phyloP scores from a whole-genome alignment of 2,888 invertebrate species.

The Plebejus melissa region DNA sequence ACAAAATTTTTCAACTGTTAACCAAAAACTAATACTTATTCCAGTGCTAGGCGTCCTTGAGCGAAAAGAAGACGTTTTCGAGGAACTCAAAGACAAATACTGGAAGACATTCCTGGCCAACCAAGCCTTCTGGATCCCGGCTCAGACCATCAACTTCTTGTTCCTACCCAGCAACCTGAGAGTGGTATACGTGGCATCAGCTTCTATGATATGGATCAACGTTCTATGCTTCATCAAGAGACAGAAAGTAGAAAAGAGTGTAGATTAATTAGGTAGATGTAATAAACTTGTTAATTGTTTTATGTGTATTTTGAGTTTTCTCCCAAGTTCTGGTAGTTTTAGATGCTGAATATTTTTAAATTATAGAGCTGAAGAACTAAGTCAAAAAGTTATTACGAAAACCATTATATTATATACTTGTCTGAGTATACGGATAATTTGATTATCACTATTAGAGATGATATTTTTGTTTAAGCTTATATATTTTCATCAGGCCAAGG shows the following conservation, averaged over 20 bases:
- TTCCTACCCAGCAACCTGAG: constrained; percentile 85
- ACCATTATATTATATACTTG: no score
- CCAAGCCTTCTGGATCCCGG: constrained; percentile 91
- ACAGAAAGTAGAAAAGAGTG: constrained; percentile 50
- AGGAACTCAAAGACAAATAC: constrained; percentile 86
- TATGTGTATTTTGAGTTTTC: neutral
- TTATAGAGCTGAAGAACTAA: no score
- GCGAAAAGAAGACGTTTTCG: constrained; percentile 82
- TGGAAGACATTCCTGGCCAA: constrained; percentile 85
- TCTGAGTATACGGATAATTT: no score
- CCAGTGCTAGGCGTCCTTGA: constrained; percentile 83
- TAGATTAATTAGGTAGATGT: neutral
- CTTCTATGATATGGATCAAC: constrained; percentile 91
- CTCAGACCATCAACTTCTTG: constrained; percentile 87
- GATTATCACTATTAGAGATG: no score
- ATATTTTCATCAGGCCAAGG: no score
- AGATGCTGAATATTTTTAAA: no score
- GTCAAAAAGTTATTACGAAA: no score
- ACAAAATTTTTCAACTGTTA: no score
- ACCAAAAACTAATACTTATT: constrained; percentile 24
- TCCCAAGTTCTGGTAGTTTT: neutral
- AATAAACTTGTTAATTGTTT: neutral
- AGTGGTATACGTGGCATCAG: constrained; percentile 87
- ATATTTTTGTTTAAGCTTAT: neutral
- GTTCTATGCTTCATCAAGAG: constrained; percentile 90